Percentiles rank a stretch among this genome's conserved stretches.
phyloP scores from a whole-genome alignment of 2,113 vertebrate species.

The Alosa alosa region DNA sequence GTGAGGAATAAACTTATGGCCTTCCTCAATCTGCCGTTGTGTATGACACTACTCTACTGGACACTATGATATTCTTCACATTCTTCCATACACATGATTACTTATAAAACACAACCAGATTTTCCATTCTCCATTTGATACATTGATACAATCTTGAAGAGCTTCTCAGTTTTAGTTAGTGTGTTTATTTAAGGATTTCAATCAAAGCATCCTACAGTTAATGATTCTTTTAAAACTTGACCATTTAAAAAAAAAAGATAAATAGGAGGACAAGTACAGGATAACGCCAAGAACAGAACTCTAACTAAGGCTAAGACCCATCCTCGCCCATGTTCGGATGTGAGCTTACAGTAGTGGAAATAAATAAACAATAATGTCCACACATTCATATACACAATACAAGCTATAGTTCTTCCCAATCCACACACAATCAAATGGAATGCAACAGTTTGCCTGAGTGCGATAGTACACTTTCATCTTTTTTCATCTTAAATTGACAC shows the following conservation, averaged over 20 bases:
- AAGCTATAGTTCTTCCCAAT: conserved; percentile 5
- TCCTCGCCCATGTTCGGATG: neutral
- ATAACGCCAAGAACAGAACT: neutral
- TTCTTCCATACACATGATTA: no score
- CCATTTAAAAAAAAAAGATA: conserved; percentile 9
- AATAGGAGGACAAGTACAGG: neutral
- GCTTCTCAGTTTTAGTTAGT: neutral
- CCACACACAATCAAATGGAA: neutral
- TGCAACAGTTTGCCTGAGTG: neutral
- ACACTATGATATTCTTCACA: neutral
- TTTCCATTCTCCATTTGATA: neutral
- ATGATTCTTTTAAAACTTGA: neutral
- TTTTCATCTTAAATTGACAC: neutral
- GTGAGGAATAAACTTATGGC: neutral
- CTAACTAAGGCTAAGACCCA: neutral
- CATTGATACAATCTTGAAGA: neutral
- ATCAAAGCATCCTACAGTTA: conserved; percentile 14
- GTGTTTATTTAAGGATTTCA: neutral
- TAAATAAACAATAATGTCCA: neutral
- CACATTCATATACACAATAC: neutral
- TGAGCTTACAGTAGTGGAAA: conserved; percentile 15
- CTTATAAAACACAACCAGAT: no score
- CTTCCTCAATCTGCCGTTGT: neutral
- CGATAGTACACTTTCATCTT: neutral
- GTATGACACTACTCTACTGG: neutral